These are phyloP conservation scores for Lacerta bilineata DNA, from an alignment of 2,797 vertebrate genomes.

Conservation along the genomic window DNA sequence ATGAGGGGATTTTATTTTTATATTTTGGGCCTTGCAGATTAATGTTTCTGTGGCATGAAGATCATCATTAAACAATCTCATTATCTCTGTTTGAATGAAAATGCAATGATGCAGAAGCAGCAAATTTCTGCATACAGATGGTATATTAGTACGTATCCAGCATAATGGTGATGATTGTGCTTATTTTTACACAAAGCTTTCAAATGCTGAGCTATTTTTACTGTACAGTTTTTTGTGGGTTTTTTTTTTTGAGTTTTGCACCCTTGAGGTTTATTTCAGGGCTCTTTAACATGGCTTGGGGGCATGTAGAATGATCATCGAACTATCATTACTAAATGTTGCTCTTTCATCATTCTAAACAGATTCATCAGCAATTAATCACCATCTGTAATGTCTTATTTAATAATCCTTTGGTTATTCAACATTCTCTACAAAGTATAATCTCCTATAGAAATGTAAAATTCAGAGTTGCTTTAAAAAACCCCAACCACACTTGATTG, in stretches of 20 bases:
- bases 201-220: conserved; percentile 51
- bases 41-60: conserved; percentile 56
- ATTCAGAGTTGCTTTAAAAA: not conserved
- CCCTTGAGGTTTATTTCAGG: conserved; percentile 24
- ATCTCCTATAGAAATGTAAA: rapidly evolving
- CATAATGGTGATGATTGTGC: conserved; percentile 51
- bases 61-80: conserved; percentile 67
- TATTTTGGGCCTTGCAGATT: conserved; percentile 52
- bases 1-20: conserved; percentile 38
- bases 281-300: conserved; percentile 13
- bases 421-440: not conserved
- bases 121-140: conserved; percentile 67
- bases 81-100: conserved; percentile 70
- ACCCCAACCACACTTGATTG: not conserved
- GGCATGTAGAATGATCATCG: not conserved
- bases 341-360: conserved; percentile 1
- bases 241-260: not conserved
- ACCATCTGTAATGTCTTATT: not conserved
- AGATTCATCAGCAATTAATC: not conserved
- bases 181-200: conserved; percentile 60
- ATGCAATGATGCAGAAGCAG: conserved; percentile 56
- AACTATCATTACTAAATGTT: not conserved
- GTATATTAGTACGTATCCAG: conserved; percentile 53
- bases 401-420: not conserved
- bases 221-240: not conserved